Evolutionary conservation across 2,888 invertebrate species (phyloP), one percentile per base, ranked within the genome.

Genomic region (Neoscelio sp.): DNA sequence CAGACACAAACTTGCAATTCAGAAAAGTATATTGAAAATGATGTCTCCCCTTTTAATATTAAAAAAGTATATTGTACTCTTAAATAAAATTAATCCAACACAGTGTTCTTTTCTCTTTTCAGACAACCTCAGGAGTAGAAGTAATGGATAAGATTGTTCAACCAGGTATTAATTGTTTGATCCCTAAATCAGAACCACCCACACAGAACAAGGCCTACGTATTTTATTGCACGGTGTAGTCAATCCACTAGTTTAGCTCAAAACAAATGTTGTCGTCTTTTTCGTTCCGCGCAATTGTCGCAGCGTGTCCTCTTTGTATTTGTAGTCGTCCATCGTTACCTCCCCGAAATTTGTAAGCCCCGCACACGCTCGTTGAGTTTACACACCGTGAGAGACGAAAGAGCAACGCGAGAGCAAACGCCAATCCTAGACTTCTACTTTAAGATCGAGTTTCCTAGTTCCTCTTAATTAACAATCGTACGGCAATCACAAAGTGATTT

Each of bases 141-240:
- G 78, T 80, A 18, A 48, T 64, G 78, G 67, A 80, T 62, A 80
- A 80, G 77, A 70, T 83, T 64, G 52, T 80, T 73, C 83, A 82
- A 85, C 76, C 88, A 90, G 90, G 90, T 90, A 90, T 84, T 83
- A 84, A 84, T 82, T 82, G 86, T 82, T 86, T 86, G 82, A 84
- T 85, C 85, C 84, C 87, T 78, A 85, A 85, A 81, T 80, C 85
- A 75, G 84, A 87, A 82, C 83, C 82, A 81, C 82, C 87, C 80
- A 85, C 84, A 81, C 81, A 78, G 82, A 85, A 83, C 82, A 83
- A 86, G 81, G 84, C 84, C 81, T 86, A 88, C 83, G 89, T 89
- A 83, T 89, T 89, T 87, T 89, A 88, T 79, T 89, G 87, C 85
- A 88, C 85, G 78, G 85, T 89, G 83, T 89, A 87, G 85, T 81